A percentile compares a stretch with the other conserved stretches of the same genome.
These are phyloP conservation scores for Odontesthes bonariensis DNA, from an alignment of 2,113 vertebrate genomes.

Conservation along the genomic window DNA sequence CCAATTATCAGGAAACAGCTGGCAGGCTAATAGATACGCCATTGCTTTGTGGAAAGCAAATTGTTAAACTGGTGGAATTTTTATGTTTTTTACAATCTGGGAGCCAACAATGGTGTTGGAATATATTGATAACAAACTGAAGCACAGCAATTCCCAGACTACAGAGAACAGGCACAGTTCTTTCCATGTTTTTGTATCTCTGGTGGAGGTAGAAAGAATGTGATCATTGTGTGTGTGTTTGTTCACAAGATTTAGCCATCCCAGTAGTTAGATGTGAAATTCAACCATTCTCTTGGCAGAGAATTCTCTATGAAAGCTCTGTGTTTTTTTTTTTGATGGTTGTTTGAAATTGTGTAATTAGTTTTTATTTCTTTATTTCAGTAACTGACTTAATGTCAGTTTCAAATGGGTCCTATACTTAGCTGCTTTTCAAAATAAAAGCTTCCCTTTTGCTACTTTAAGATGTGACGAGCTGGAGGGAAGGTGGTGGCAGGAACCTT, in stretches of 20 bases:
- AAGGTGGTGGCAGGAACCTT: constrained; percentile 98
- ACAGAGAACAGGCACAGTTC: not conserved
- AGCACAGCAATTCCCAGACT: not conserved
- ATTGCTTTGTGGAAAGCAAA: constrained; percentile 7
- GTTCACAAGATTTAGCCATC: no score
- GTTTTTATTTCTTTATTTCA: no score
- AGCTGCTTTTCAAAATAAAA: not conserved
- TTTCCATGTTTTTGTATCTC: not conserved
- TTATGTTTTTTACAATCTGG: not conserved
- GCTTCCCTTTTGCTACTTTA: constrained; percentile 18
- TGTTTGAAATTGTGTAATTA: no score
- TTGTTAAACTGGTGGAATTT: constrained; percentile 9
- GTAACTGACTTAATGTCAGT: not conserved
- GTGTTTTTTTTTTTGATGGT: no score
- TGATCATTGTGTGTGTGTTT: no score
- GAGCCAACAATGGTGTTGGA: not conserved
- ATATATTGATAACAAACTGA: not conserved
- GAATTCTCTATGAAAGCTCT: no score
- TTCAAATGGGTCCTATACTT: not conserved
- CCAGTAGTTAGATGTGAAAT: no score
- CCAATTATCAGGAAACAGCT: not conserved
- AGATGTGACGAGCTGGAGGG: constrained; percentile 99
- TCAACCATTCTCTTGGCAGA: no score
- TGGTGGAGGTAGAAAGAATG: no score
- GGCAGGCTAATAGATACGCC: constrained; percentile 1